Base-by-base conservation (phyloP, 2,888 invertebrate species). In the Boloria euphrosyne region DNA sequence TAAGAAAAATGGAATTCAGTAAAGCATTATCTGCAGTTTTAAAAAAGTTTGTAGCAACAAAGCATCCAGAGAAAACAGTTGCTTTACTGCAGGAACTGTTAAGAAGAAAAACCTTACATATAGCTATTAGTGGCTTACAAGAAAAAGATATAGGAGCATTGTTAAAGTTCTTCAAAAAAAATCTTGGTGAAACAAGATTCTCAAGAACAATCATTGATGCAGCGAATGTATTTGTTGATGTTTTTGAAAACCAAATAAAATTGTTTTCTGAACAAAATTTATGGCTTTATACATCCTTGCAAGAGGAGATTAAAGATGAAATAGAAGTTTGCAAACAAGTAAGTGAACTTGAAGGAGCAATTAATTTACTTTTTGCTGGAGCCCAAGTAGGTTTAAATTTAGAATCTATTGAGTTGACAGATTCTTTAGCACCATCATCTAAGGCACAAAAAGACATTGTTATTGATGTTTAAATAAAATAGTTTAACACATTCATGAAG, bases 81-180 rank as follows among this genome's bases (percentile, higher is more conserved):
- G 94, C 96, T 59, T 92, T 98, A 6, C 93, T 98, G 78, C 96
- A 97, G 81, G 98, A 98, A 86, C 89, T 99, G 69, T 95, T 96
- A n/a, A 94, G 96, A 77, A 93, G 98, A 64, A 95, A 95, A 81
- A 96, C 95, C 0, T 87, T 99, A 18, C 92, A 93, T 77, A 93
- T 94, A 69, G 97, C 98, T 0, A 87, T 98, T 53, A 93, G 94
- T 53, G 96, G 96, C 2, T 93, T 97, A 66, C 93, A 95, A 66
- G 94, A 95, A 59, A 94, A 94, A 71, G 93, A 94, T 1, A 85
- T 98, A 38, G 87, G 92, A 6, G 86, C 88, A 66, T 90, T 98
- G 65, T 84, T 98, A 10, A 93, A 94, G 69, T 99, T 98, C 84
- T 89, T 98, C n/a, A 93, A 93, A 73, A 94, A 93, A 67, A 92